Base-by-base conservation (phyloP, 2,797 vertebrate species). In the Molossus alvarezi region DNA sequence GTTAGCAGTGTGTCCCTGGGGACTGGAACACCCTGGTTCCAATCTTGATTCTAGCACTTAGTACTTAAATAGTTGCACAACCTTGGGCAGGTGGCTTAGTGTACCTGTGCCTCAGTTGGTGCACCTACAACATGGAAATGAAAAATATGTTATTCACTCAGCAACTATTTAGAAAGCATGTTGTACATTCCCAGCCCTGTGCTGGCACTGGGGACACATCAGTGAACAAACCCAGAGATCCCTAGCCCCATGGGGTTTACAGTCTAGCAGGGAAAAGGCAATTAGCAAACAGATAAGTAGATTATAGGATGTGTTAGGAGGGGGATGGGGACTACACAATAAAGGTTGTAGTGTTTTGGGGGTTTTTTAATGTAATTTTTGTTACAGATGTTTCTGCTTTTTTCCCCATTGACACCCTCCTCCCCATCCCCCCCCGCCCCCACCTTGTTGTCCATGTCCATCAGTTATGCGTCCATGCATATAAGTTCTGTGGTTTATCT, bases 41-140 rank as follows among this genome's bases (percentile, higher is more conserved):
- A 8, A 2, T 41, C 41, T 58, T 88, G 20, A 15, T 55, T 92
- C 41, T 77, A 41, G 33, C 25, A 27, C 21, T 77, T 88, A 55
- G 57, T 86, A 58, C 37, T 91, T 58, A 64, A 73, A 75, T 11
- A 94, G 27, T 64, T 76, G 15, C 25, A 33, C 53, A 81, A 89
- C 48, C 57, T 83, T 76, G 60, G 29, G 41, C 55, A 25, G 73
- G 13, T 87, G 86, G 62, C 21, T 76, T 82, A 67, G 67, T 7
- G 6, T 48, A 12, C 41, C 90, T 84, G 23, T 80, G 48, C 91
- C 55, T 90, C 95, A 84, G 64, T 92, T 71, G 65, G n/a, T 55
- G 11, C 29, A 81, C 80, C 37, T 94, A n/a, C 20, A 62, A 60
- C 51, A 81, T 62, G 41, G 84, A 15, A 65, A 81, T 75, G n/a